phyloP scores from a whole-genome alignment of 2,888 invertebrate species.

The Antheraea assamensis region DNA sequence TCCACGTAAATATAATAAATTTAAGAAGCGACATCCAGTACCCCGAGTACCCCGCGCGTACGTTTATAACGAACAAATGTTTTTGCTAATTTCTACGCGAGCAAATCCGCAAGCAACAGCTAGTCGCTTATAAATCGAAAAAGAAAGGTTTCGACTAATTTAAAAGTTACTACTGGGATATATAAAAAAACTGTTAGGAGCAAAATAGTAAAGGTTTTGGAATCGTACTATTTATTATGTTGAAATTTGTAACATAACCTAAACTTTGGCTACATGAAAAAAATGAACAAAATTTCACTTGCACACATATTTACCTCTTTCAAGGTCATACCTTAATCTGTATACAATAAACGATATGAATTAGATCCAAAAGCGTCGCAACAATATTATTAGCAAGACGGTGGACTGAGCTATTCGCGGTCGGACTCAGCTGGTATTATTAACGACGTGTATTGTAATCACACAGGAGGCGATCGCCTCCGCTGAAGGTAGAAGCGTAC shows the following conservation, averaged over 20 bases:
- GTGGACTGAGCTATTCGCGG: conserved; percentile 25
- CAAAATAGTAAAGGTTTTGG: not conserved
- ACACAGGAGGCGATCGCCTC: conserved; percentile 82
- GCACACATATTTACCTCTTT: not conserved
- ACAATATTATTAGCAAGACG: not conserved
- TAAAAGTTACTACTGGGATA: not conserved
- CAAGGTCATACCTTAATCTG: not conserved
- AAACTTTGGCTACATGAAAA: not conserved
- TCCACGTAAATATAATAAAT: no score
- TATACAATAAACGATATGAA: not conserved
- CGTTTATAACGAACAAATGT: no score
- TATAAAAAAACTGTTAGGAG: no score
- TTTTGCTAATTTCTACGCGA: no score
- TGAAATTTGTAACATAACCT: not conserved
- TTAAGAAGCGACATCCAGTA: no score
- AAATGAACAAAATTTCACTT: not conserved
- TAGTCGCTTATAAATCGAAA: not conserved
- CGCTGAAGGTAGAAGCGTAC: conserved; percentile 82
- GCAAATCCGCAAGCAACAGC: no score
- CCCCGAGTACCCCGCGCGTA: no score
- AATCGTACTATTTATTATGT: not conserved
- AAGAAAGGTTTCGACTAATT: not conserved
- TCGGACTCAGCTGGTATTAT: conserved; percentile 73
- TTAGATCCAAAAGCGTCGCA: not conserved
- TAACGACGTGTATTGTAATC: conserved; percentile 82